Percentiles rank a stretch among this genome's conserved stretches.
Conservation (phyloP, 2,113 vertebrate species). For the Pachycephala philippinensis region DNA sequence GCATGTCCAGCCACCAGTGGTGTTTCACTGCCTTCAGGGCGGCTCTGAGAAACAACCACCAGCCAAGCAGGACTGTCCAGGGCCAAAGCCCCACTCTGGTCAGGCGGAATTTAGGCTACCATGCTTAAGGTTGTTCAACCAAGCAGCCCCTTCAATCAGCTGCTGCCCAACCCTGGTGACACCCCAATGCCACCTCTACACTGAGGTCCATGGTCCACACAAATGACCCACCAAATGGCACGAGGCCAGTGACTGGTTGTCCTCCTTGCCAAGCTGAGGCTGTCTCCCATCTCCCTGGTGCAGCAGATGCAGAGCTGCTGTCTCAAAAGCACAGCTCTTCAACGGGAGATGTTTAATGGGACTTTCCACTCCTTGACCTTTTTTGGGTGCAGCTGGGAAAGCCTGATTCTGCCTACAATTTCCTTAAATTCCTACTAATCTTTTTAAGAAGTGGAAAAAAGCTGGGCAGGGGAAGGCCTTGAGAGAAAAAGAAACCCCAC, state of each 20-base stretch:
- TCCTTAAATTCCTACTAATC: neutral
- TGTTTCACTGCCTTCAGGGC: neutral
- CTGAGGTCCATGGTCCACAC: accelerated
- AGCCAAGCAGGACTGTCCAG: neutral
- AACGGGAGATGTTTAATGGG: accelerated
- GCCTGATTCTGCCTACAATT: neutral
- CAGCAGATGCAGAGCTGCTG: neutral
- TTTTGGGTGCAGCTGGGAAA: neutral
- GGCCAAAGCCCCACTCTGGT: neutral
- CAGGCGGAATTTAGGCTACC: neutral
- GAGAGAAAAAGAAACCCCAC: neutral
- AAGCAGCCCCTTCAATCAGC: neutral
- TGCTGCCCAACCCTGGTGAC: neutral
- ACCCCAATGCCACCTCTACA: neutral
- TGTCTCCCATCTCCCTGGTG: neutral
- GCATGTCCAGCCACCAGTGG: neutral
- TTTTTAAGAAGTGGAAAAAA: neutral
- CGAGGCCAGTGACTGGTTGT: accelerated
- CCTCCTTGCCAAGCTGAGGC: neutral
- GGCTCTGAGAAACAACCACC: neutral
- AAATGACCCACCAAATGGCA: accelerated
- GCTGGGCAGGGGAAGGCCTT: accelerated
- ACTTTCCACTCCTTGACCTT: neutral
- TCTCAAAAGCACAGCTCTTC: neutral
- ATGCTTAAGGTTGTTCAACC: accelerated